Percentiles rank a stretch among this genome's conserved stretches.
Conservation (phyloP, 2,888 invertebrate species). For the Zaprionus bogoriensis region DNA sequence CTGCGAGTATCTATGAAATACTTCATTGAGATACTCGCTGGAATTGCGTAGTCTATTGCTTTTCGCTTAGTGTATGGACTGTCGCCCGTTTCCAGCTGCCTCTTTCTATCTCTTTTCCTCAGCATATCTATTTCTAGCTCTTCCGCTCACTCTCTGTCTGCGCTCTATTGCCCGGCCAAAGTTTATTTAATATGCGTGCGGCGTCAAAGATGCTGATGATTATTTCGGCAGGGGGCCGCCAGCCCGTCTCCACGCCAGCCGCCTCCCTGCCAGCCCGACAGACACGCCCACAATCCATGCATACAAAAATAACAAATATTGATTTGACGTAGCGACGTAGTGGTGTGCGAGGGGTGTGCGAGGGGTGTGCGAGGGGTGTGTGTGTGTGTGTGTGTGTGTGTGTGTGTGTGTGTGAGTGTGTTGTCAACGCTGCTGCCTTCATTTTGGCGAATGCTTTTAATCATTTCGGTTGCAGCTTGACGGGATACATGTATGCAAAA, state of each 20-base stretch:
- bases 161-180: slow-evolving; percentile 30
- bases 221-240: slow-evolving; percentile 54
- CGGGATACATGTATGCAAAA: slow-evolving; percentile 48
- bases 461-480: slow-evolving; percentile 53
- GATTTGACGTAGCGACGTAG: slow-evolving; percentile 62
- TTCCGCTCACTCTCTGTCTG: slow-evolving; percentile 7
- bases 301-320: slow-evolving; percentile 77
- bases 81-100: slow-evolving; percentile 4
- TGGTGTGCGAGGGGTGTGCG: not conserved
- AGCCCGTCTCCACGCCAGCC: not conserved
- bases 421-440: slow-evolving; percentile 44
- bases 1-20: slow-evolving; percentile 4
- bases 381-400: not conserved
- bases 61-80: slow-evolving; percentile 40
- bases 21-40: slow-evolving; percentile 19
- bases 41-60: slow-evolving; percentile 39
- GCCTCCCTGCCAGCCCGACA: slow-evolving; percentile 21
- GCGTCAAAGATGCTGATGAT: slow-evolving; percentile 75
- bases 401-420: slow-evolving; percentile 2
- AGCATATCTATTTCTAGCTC: slow-evolving; percentile 11
- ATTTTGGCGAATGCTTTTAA: slow-evolving; percentile 56
- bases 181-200: slow-evolving; percentile 76
- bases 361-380: not conserved
- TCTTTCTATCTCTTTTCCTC: not conserved
- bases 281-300: slow-evolving; percentile 68